Evolutionary conservation across 2,888 invertebrate genomes (phyloP).

Genomic region (Amblyjoppa fuscipennis): DNA sequence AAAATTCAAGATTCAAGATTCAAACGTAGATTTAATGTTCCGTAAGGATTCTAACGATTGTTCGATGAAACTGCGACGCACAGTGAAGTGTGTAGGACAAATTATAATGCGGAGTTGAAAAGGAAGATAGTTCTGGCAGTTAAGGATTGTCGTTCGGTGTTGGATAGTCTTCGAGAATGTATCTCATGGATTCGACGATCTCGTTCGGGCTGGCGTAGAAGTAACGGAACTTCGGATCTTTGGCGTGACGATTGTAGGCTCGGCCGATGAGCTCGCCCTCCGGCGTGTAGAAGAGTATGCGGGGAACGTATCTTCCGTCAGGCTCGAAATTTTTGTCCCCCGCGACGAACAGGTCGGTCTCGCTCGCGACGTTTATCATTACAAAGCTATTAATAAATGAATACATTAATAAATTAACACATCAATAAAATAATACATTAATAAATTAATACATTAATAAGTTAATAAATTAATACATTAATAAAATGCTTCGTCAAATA

Average conservation of each 20-base stretch:
- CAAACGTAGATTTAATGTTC: too few relatives aligned
- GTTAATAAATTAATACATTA: not conserved
- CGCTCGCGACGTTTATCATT: slow-evolving; percentile 89
- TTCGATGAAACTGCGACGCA: too few relatives aligned
- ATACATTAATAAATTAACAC: not conserved
- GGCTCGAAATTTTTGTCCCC: slow-evolving; percentile 86
- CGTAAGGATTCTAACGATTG: too few relatives aligned
- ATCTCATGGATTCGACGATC: slow-evolving; percentile 86
- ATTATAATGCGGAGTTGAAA: not conserved
- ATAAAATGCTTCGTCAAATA: not conserved
- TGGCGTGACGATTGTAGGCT: slow-evolving; percentile 87
- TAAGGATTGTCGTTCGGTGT: not conserved
- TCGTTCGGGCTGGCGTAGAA: slow-evolving; percentile 87
- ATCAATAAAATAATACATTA: not conserved
- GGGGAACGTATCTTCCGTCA: slow-evolving; percentile 90
- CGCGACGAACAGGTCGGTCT: slow-evolving; percentile 85
- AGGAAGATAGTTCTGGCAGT: not conserved
- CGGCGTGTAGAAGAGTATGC: slow-evolving; percentile 88
- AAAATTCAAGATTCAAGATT: too few relatives aligned
- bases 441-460: not conserved
- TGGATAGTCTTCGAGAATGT: slow-evolving; percentile 75
- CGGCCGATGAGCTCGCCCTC: slow-evolving; percentile 86
- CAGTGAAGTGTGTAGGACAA: not conserved
- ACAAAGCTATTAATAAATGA: slow-evolving; percentile 85
- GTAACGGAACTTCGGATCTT: slow-evolving; percentile 87